Conservation (phyloP, 2,113 vertebrate genomes). For the Kryptolebias marmoratus region DNA sequence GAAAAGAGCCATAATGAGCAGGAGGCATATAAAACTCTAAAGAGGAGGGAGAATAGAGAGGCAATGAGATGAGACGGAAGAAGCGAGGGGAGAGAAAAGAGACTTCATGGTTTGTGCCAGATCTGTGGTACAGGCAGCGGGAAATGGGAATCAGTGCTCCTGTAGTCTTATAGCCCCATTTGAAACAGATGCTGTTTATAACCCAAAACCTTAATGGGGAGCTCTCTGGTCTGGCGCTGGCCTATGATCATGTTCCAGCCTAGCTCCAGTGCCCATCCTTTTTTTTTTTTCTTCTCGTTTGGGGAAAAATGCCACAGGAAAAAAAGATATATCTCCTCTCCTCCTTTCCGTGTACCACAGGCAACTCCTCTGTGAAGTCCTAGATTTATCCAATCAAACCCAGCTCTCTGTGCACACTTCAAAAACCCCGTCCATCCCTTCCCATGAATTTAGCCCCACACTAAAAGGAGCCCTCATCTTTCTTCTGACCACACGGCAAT, state of each 20-base stretch:
- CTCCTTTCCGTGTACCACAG: conserved; percentile 60
- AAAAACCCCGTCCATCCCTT: conserved; percentile 60
- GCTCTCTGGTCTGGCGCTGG: conserved; percentile 71
- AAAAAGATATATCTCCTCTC: conserved; percentile 42
- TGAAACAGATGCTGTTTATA: conserved; percentile 82
- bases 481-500: conserved; percentile 74
- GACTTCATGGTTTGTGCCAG: conserved; percentile 70
- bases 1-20: conserved; percentile 64
- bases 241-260: conserved; percentile 81
- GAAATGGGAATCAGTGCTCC: conserved; percentile 66
- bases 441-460: conserved; percentile 58
- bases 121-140: conserved; percentile 65
- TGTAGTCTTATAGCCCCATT: conserved; percentile 70
- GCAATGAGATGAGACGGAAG: conserved; percentile 62
- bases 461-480: conserved; percentile 72
- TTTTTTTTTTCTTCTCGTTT: conserved; percentile 57
- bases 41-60: conserved; percentile 68
- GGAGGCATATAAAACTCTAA: conserved; percentile 68
- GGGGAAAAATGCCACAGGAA: conserved; percentile 69
- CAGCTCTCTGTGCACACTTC: conserved; percentile 68
- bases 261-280: conserved; percentile 72
- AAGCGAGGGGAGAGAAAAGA: conserved; percentile 61
- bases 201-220: conserved; percentile 76
- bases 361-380: conserved; percentile 73
- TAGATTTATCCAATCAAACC: conserved; percentile 75